Evolutionary conservation across 1,140 invertebrate species (phyloP).

Genomic region (Ptiloglossa arizonensis): DNA sequence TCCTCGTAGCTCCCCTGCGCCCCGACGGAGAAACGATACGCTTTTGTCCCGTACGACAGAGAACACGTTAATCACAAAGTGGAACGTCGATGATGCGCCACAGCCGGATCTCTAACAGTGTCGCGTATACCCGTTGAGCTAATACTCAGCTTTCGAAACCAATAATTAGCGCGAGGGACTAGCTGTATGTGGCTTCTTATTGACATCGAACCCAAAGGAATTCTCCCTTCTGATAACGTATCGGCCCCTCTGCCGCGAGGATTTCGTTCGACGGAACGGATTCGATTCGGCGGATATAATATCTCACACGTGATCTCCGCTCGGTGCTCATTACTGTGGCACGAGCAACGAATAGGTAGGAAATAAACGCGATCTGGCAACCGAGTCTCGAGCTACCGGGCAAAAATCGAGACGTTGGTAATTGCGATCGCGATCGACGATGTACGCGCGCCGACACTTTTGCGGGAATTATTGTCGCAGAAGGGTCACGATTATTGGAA

Average conservation of each 20-base stretch:
- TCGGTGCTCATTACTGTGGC: not conserved
- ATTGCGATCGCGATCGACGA: constrained; percentile 8
- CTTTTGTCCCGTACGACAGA: not conserved
- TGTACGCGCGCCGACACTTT: not conserved
- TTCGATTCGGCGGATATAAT: constrained; percentile 13
- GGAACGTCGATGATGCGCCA: not conserved
- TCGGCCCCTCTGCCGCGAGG: not conserved
- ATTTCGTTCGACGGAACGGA: not conserved
- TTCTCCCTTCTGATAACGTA: constrained; percentile 17
- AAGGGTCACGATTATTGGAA: not conserved
- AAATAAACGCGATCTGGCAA: constrained; percentile 8
- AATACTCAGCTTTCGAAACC: constrained; percentile 10
- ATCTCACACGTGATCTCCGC: constrained; percentile 26
- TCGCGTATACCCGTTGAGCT: not conserved
- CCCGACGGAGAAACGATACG: no score
- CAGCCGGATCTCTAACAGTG: not conserved
- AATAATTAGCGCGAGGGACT: constrained; percentile 19
- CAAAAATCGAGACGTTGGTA: constrained; percentile 12
- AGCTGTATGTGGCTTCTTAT: constrained; percentile 30
- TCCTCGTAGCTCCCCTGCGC: no score
- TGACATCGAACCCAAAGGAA: constrained; percentile 18
- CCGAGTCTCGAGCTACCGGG: not conserved
- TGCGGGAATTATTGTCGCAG: not conserved
- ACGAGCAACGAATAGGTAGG: not conserved
- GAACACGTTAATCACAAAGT: not conserved